Evolutionary conservation across 1,140 invertebrate species (phyloP), one percentile per base, ranked within the genome.

Genomic region (Leptopilina clavipes): DNA sequence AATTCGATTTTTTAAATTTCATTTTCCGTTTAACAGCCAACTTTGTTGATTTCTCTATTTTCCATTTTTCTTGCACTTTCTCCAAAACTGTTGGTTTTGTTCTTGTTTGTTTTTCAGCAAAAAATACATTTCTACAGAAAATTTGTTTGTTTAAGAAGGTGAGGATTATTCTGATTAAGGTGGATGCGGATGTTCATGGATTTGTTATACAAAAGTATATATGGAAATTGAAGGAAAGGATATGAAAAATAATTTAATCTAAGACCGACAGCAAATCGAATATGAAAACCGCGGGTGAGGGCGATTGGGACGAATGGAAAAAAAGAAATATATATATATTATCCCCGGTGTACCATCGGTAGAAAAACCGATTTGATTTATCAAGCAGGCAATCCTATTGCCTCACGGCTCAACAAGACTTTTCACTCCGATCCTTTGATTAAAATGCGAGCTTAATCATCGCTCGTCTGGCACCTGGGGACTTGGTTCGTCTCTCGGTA

Each of bases 371-470:
- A 89, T 89, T 89, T 87, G 87, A 89, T 89, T 89, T 87, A 84
- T 88, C 86, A 89, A 87, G 80, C 81, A 82, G 81, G 78, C 81
- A 88, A 89, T 89, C 87, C 87, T 86, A 87, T 88, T 84, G 52
- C 22, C 84, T 82, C 85, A 84, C 82, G 70, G 81, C 80, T 80
- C 83, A 86, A 89, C 88, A 89, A 88, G 86, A 89, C 86, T 88
- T 89, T 89, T 89, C 87, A 89, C 88, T 89, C 79, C 76, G 79
- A 81, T 84, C 81, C 83, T 89, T 89, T 89, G 88, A 89, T 89
- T 89, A 89, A 89, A 89, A 89, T 89, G 88, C 85, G 84, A 81
- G 80, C 77, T 83, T 83, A 80, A 83, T 83, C 80, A 83, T 80
- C 76, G 72, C 76, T 73, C 56, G 71, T 65, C 74, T 56, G 71